phyloP scores from a whole-genome alignment of 2,888 invertebrate species.

The Agrotis clavis region DNA sequence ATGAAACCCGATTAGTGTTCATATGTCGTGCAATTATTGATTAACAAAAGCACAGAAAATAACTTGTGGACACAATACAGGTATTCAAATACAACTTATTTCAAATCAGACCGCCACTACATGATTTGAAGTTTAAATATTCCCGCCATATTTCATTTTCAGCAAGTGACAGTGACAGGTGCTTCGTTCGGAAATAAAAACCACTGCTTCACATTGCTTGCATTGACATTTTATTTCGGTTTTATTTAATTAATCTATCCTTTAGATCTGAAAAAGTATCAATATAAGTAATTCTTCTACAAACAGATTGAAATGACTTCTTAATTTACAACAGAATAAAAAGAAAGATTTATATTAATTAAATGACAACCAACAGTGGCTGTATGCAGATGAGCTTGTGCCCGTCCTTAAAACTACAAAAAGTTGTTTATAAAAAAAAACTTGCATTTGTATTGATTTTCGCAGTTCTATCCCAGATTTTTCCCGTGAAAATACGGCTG shows the following conservation, averaged over 20 bases:
- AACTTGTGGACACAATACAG: not conserved
- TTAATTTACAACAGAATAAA: not conserved
- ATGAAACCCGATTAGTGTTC: not conserved
- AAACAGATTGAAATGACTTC: not conserved
- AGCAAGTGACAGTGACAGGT: slow-evolving; percentile 15
- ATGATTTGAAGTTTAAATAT: slow-evolving; percentile 20
- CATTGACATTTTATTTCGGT: not conserved
- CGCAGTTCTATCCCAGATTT: slow-evolving; percentile 76
- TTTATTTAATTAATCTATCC: not conserved
- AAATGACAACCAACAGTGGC: slow-evolving; percentile 55
- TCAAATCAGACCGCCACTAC: slow-evolving; percentile 1
- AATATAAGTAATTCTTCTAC: not conserved
- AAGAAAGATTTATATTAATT: slow-evolving; percentile 5
- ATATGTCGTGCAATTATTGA: not conserved
- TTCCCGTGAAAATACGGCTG: slow-evolving; percentile 73
- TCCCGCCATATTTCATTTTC: slow-evolving; percentile 31
- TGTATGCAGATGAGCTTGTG: slow-evolving; percentile 61
- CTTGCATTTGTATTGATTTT: slow-evolving; percentile 88
- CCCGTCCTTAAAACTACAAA: slow-evolving; percentile 68
- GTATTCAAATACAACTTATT: not conserved
- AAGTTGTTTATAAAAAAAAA: slow-evolving; percentile 84
- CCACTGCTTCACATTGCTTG: slow-evolving; percentile 12
- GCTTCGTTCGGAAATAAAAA: slow-evolving; percentile 39
- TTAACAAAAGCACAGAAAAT: not conserved
- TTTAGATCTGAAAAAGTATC: not conserved